Base-by-base conservation (phyloP, 1,140 invertebrate species). In the Diachasma alloeum region DNA sequence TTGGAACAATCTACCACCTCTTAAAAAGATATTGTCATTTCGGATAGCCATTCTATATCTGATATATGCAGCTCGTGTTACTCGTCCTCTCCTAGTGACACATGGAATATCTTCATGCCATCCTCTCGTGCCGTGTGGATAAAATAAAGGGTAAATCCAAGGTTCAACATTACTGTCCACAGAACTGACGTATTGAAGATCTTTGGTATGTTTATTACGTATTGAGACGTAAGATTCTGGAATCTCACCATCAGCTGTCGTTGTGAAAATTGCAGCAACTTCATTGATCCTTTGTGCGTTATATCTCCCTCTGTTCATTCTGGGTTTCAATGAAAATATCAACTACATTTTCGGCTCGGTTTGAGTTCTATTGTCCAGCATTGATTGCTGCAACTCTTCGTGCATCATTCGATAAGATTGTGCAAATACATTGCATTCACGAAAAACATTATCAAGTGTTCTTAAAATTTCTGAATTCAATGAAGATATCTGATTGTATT, bases 261-360 rank as follows among this genome's bases (percentile, higher is more conserved):
- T 70, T 22, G 37, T 19, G 22, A 70, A 70, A 59, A 76, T 48
- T 22, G 68, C 75, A 15, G 69, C 75, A n/a, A 76, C 75, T 44
- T 72, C 75, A 68, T 76, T 76, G 13, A 42, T 48, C 9, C 19
- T 22, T 63, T 63, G 59, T 1, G 15, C 3, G 26, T 63, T 70
- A 22, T 70, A 70, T 8, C 68, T 11, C 24, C 39, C n/a, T 19
- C n/a, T n/a, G 4, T 70, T 39, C 0, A 70, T 22, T 42, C 37
- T 22, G 22, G 68, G 39, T 70, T 70, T 70, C 24, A 44, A 42
- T n/a, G 37, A n/a, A 22, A 70, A 70, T n/a, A 73, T 36, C 19
- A 63, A 63, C 24, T 26, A 24, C n/a, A 73, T 13, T 36, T 56
- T 53, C 31, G 72, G 72, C 42, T 73, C 48, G 5, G 31, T 59